Evolutionary conservation across 1,140 invertebrate species (phyloP), one percentile per base, ranked within the genome.

Genomic region (Theocolax elegans): DNA sequence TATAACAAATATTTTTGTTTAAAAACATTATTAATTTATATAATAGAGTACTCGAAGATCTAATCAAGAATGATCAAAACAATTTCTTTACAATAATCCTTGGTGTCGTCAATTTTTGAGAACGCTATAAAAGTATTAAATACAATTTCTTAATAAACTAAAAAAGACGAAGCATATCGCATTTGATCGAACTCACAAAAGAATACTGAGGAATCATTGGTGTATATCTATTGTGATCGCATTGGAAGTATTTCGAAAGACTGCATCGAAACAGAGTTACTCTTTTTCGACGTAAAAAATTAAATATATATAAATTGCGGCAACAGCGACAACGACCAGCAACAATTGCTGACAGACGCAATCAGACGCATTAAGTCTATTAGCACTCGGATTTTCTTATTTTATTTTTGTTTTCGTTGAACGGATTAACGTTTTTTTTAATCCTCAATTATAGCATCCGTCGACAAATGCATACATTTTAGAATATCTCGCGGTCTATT

Each of bases 191-290:
- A n/a, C 29, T 69, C 27, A 63, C 58, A 69, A 63, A 53, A 54
- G 25, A 62, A 62, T 62, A 63, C 48, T 62, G 38, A 29, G 48
- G 19, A 69, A 63, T 69, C 23, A 60, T 38, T 31, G 56, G n/a
- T 17, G 42, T 60, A 60, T 8, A 60, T 44, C 58, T 63, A 69
- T 69, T 69, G 48, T 54, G 49, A 69, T 68, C 27, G 40, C 53
- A 60, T 44, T 63, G 59, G 49, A 63, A 71, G 42, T 66, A 59
- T 66, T 49, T 49, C 49, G 40, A 48, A 67, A 63, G 17, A 46
- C 42, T 25, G 62, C 42, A 27, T 21, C 56, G 15, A 64, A 64
- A 6, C 35, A 38, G 49, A 13, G 10, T 40, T 31, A 46, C 35
- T 63, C 46, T 35, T 7, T 15, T 46, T 63, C 25, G n/a, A 63